Percentiles rank a stretch among this genome's conserved stretches.
These are phyloP conservation scores for Drosophila diplacantha DNA, from an alignment of 2,888 invertebrate species.

Conservation along the genomic window DNA sequence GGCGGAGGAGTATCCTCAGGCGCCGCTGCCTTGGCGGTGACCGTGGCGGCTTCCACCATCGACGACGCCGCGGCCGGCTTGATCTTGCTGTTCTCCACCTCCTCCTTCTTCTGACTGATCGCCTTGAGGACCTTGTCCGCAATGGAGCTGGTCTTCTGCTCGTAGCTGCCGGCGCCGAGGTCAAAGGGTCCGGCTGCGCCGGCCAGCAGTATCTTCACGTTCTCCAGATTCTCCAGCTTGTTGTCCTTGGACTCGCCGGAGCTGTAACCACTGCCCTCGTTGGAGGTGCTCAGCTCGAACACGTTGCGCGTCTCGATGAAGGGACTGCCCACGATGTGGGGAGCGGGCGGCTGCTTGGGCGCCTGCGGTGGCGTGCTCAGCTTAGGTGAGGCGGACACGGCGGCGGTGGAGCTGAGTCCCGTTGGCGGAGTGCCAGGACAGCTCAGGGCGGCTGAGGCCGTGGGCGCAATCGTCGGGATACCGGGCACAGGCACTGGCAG, in stretches of 20 bases:
- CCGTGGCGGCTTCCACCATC: neutral
- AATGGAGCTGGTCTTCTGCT: conserved; percentile 80
- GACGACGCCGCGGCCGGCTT: conserved; percentile 70
- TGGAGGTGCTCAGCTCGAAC: conserved; percentile 74
- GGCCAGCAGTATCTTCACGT: conserved; percentile 75
- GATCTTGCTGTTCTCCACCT: conserved; percentile 77
- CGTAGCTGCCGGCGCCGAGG: conserved; percentile 75
- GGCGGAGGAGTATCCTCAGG: conserved; percentile 7
- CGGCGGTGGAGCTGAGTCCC: neutral
- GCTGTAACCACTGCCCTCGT: conserved; percentile 68
- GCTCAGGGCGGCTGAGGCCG: conserved; percentile 7
- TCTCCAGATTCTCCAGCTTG: conserved; percentile 75
- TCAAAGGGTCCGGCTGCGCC: conserved; percentile 73
- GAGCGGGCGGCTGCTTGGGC: neutral
- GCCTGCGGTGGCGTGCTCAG: conserved; percentile 53
- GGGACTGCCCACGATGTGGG: conserved; percentile 71
- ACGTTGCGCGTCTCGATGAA: conserved; percentile 76
- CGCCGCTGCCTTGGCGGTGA: conserved; percentile 55
- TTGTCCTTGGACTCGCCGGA: conserved; percentile 74
- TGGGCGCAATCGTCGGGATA: conserved; percentile 8
- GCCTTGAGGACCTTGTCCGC: conserved; percentile 82
- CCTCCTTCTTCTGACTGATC: conserved; percentile 80
- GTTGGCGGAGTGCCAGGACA: conserved; percentile 25
- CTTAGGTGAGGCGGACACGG: conserved; percentile 43
- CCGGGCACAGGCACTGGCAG: conserved; percentile 7